phyloP scores from a whole-genome alignment of 2,888 invertebrate genomes.

The Scaptomyza caliginosa region DNA sequence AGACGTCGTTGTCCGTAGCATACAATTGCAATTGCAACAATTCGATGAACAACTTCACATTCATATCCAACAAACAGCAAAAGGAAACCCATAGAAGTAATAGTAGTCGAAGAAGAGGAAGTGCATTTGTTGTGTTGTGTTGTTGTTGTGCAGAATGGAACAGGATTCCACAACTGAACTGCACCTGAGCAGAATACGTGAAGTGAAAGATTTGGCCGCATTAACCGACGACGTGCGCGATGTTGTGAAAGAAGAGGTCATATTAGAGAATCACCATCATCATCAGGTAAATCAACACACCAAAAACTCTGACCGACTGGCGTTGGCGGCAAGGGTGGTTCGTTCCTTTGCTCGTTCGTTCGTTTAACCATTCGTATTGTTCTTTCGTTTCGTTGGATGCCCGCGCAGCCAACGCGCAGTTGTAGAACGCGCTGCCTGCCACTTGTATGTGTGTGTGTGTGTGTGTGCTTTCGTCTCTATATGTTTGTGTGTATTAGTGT shows the following conservation, averaged over 20 bases:
- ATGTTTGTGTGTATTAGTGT: slow-evolving; percentile 10
- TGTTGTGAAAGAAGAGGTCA: slow-evolving; percentile 82
- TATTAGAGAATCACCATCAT: slow-evolving; percentile 78
- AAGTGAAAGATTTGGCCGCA: slow-evolving; percentile 78
- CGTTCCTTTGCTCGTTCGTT: slow-evolving; percentile 36
- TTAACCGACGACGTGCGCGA: slow-evolving; percentile 80
- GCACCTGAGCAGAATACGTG: slow-evolving; percentile 82
- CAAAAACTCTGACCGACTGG: slow-evolving; percentile 36
- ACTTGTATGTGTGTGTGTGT: slow-evolving; percentile 23
- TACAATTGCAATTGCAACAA: slow-evolving; percentile 73
- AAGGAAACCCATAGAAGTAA: slow-evolving; percentile 42
- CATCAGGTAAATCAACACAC: slow-evolving; percentile 68
- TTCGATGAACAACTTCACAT: slow-evolving; percentile 63
- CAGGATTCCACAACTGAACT: slow-evolving; percentile 81
- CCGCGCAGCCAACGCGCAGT: slow-evolving; percentile 71
- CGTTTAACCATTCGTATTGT: slow-evolving; percentile 29
- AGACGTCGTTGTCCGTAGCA: slow-evolving; percentile 42
- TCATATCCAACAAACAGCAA: slow-evolving; percentile 45
- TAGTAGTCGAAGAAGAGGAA: slow-evolving; percentile 47
- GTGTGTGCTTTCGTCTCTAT: slow-evolving; percentile 8
- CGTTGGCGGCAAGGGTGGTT: slow-evolving; percentile 59
- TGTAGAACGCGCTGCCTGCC: slow-evolving; percentile 58
- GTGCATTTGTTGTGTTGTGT: slow-evolving; percentile 47
- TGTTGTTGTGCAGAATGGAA: slow-evolving; percentile 77
- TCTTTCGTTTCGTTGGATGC: slow-evolving; percentile 51